Evolutionary conservation across 2,888 invertebrate species (phyloP).

Genomic region (Hypomecis punctinalis): DNA sequence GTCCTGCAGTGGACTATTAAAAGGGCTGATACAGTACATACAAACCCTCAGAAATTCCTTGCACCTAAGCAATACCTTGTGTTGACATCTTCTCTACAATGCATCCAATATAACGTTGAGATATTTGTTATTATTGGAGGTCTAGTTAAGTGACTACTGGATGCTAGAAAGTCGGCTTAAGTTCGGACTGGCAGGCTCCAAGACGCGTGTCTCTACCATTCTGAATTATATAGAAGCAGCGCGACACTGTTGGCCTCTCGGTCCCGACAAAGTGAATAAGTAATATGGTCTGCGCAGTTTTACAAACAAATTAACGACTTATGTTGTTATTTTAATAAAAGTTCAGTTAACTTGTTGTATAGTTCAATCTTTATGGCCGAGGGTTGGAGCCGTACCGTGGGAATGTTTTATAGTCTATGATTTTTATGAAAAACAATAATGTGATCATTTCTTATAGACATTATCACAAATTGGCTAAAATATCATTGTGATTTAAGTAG

Average conservation of each 20-base stretch:
- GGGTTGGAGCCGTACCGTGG: constrained; percentile 60
- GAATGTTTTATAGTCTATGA: constrained; percentile 72
- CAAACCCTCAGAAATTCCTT: too few species aligned
- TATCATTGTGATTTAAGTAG: too few species aligned
- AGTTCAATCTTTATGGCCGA: constrained; percentile 78
- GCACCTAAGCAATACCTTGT: too few species aligned
- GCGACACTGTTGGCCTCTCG: constrained; percentile 66
- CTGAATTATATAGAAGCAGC: constrained; percentile 77
- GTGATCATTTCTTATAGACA: not conserved
- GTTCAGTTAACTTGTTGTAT: constrained; percentile 71
- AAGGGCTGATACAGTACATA: too few species aligned
- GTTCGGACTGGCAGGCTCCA: constrained; percentile 19
- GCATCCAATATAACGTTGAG: too few species aligned
- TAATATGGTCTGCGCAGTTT: constrained; percentile 83
- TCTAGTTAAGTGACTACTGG: not conserved
- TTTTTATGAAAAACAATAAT: constrained; percentile 1
- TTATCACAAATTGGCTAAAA: too few species aligned
- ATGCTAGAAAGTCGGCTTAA: constrained; percentile 14
- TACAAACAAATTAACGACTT: constrained; percentile 83
- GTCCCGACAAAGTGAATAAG: constrained; percentile 77
- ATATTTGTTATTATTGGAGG: too few species aligned
- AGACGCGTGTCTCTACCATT: constrained; percentile 48
- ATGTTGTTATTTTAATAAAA: constrained; percentile 84
- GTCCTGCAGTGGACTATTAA: too few species aligned
- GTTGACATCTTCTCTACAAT: too few species aligned